These are phyloP conservation scores for Eupithecia dodoneata DNA, from an alignment of 2,888 invertebrate species.

Conservation along the genomic window DNA sequence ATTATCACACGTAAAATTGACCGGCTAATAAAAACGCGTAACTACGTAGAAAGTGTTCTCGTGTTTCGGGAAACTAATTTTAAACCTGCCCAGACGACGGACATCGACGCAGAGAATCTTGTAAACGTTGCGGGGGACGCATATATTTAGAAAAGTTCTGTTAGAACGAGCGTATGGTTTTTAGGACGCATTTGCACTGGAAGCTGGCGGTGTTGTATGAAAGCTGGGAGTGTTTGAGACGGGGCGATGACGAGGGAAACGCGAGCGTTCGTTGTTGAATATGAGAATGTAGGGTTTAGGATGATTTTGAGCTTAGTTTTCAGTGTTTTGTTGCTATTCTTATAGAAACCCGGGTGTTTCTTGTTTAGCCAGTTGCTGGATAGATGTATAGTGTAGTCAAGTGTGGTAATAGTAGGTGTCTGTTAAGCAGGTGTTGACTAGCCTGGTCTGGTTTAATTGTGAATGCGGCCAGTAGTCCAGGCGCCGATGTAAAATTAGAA, in stretches of 20 bases:
- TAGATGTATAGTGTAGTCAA: neutral
- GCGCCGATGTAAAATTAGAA: slow-evolving; percentile 73
- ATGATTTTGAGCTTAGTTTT: neutral
- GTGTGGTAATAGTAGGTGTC: neutral
- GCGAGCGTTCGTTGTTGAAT: neutral
- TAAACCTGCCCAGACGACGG: slow-evolving; percentile 27
- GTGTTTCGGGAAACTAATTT: slow-evolving; percentile 30
- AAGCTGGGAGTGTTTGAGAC: neutral
- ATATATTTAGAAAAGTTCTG: slow-evolving; percentile 34
- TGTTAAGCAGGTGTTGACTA: slow-evolving; percentile 2
- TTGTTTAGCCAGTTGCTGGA: neutral
- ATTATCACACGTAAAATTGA: neutral
- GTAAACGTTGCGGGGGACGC: slow-evolving; percentile 57
- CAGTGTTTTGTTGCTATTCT: neutral
- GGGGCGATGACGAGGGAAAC: neutral
- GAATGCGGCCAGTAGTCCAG: slow-evolving; percentile 37
- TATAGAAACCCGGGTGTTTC: neutral
- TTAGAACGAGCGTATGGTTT: slow-evolving; percentile 20
- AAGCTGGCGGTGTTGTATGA: neutral
- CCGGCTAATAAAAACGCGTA: slow-evolving; percentile 7
- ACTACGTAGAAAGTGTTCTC: slow-evolving; percentile 27
- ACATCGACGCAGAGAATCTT: slow-evolving; percentile 39
- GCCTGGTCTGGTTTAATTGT: slow-evolving; percentile 14
- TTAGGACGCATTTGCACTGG: slow-evolving; percentile 41
- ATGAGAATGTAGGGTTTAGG: neutral